Evolutionary conservation across 2,888 invertebrate genomes (phyloP).

Genomic region (Yponomeuta sedellus): DNA sequence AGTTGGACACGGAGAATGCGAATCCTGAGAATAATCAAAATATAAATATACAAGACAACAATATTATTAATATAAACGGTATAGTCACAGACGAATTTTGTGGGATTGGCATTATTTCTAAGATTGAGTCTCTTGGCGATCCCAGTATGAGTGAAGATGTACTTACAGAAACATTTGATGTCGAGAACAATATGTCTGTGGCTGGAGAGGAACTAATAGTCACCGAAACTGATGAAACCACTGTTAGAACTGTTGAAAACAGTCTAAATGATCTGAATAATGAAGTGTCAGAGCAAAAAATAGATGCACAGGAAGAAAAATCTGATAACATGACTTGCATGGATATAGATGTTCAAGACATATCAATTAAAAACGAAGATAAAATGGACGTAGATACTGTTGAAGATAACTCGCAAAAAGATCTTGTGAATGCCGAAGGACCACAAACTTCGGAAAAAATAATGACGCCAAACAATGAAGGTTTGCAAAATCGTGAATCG

Average conservation of each 20-base stretch:
- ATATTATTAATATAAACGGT: constrained; percentile 16
- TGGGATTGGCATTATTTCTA: constrained; percentile 29
- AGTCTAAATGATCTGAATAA: background rate
- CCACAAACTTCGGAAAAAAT: constrained; percentile 3
- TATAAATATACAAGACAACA: constrained; percentile 1
- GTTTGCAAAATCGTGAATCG: background rate
- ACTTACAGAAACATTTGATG: background rate
- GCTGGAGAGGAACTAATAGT: background rate
- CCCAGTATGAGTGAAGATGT: background rate
- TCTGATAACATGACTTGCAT: background rate
- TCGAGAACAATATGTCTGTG: constrained; percentile 1
- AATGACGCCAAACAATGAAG: background rate
- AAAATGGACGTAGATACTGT: constrained; percentile 7
- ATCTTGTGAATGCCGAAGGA: background rate
- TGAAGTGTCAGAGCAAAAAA: background rate
- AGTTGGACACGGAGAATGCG: constrained; percentile 21
- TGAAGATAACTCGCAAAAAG: background rate
- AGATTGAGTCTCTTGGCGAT: constrained; percentile 28
- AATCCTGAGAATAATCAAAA: constrained; percentile 13
- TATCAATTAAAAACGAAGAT: background rate
- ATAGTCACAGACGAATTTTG: constrained; percentile 21
- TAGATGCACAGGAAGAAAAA: background rate
- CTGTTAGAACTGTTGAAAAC: background rate
- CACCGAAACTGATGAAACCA: background rate
- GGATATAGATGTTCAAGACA: background rate